A percentile compares a stretch with the other conserved stretches of the same genome.
Evolutionary conservation across 2,888 invertebrate genomes (phyloP).

Genomic region (Yponomeuta evonymella): DNA sequence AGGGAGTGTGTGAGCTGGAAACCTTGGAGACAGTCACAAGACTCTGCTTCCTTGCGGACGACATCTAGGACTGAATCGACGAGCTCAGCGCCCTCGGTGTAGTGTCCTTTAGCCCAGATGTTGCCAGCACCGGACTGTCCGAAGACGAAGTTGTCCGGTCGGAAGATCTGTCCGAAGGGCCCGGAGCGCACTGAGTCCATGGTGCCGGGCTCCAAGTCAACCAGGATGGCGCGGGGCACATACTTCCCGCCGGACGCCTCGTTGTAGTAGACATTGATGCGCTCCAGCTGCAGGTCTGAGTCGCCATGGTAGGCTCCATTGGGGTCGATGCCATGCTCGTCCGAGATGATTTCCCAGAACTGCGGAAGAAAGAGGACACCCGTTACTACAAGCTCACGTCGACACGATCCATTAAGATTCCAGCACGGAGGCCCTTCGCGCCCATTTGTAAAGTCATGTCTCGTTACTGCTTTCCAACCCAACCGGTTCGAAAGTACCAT

Average conservation of each 20-base stretch:
- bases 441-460: constrained; percentile 38
- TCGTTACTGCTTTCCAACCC: constrained; percentile 54
- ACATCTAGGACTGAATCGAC: constrained; percentile 88
- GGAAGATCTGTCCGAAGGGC: constrained; percentile 84
- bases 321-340: constrained; percentile 95
- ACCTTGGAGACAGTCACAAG: constrained; percentile 93
- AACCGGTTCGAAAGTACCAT: constrained; percentile 44
- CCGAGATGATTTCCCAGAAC: constrained; percentile 95
- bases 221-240: constrained; percentile 64
- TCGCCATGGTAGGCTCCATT: constrained; percentile 94
- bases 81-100: constrained; percentile 80
- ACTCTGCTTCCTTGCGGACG: constrained; percentile 90
- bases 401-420: constrained; percentile 53
- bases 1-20: constrained; percentile 90
- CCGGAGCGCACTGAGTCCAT: constrained; percentile 83
- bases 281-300: constrained; percentile 93
- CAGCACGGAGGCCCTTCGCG: constrained; percentile 49
- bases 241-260: constrained; percentile 83
- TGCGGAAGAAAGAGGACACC: constrained; percentile 80
- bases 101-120: constrained; percentile 82
- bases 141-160: constrained; percentile 84
- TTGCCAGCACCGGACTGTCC: constrained; percentile 78
- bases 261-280: constrained; percentile 97
- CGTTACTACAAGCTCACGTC: constrained; percentile 76
- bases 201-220: constrained; percentile 65